Conservation (phyloP, 1,140 invertebrate species). For the Drosophila willistoni region DNA sequence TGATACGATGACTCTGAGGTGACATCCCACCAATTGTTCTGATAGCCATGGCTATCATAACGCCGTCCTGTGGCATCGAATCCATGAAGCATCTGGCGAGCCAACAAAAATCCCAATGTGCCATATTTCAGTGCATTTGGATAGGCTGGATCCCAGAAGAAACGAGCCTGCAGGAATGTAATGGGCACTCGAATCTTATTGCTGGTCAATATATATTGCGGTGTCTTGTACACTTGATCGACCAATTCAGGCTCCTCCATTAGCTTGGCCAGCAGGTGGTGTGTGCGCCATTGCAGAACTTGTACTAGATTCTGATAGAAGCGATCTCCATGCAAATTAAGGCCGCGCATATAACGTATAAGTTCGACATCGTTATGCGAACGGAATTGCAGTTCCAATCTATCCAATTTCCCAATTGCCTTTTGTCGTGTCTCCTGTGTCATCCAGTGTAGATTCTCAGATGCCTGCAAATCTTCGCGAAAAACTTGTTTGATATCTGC, state of each 20-base stretch:
- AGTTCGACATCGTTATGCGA: constrained; percentile 92
- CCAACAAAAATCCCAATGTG: constrained; percentile 97
- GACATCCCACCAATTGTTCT: constrained; percentile 99
- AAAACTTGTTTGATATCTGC: constrained; percentile 87
- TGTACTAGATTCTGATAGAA: constrained; percentile 96
- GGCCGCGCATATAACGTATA: constrained; percentile 89
- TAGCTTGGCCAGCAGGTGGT: constrained; percentile 91
- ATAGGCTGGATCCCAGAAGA: constrained; percentile 93
- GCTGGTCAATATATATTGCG: constrained; percentile 94
- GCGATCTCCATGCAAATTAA: constrained; percentile 89
- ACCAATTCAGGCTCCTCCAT: constrained; percentile 94
- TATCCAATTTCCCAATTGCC: constrained; percentile 91
- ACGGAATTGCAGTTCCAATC: constrained; percentile 94
- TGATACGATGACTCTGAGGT: constrained; percentile 94
- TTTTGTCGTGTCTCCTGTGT: constrained; percentile 90
- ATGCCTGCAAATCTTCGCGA: constrained; percentile 87
- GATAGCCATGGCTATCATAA: constrained; percentile 96
- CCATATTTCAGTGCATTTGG: constrained; percentile 96
- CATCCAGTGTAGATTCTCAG: constrained; percentile 88
- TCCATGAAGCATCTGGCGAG: constrained; percentile 96
- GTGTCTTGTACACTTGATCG: constrained; percentile 64
- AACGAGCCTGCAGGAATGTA: constrained; percentile 95
- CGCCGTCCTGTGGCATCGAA: constrained; percentile 97
- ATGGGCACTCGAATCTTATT: constrained; percentile 99
- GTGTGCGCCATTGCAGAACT: constrained; percentile 90